Conservation (phyloP, 2,797 vertebrate genomes). For the Gadopsis marmoratus region DNA sequence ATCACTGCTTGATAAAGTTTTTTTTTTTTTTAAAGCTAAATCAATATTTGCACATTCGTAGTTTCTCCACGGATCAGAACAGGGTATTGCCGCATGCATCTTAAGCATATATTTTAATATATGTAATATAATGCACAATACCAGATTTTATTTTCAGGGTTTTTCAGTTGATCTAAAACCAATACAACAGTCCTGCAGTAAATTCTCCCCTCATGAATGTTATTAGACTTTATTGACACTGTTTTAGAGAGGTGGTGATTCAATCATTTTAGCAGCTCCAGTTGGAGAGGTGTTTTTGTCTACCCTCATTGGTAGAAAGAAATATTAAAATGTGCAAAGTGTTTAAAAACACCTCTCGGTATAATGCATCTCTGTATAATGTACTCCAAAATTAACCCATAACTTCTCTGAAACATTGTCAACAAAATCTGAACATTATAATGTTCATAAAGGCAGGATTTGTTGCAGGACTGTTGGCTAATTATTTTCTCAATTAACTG, state of each 20-base stretch:
- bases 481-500: neutral
- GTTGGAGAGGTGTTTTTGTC: neutral
- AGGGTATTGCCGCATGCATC: neutral
- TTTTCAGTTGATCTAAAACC: neutral
- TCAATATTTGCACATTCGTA: neutral
- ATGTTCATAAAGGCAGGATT: accelerated
- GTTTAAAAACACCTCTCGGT: neutral
- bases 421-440: neutral
- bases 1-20: neutral
- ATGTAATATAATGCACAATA: neutral
- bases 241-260: neutral
- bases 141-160: neutral
- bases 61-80: neutral
- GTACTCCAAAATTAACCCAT: no score
- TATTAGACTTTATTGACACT: neutral
- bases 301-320: no score
- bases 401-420: neutral
- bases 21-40: neutral
- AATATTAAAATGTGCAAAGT: no score
- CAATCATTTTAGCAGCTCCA: neutral
- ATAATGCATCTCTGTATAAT: no score
- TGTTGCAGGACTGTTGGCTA: neutral
- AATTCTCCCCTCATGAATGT: neutral
- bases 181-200: neutral
- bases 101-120: neutral